Evolutionary conservation across 2,797 vertebrate genomes (phyloP), one percentile per base, ranked within the genome.

Genomic region (Typhlichthys subterraneus): DNA sequence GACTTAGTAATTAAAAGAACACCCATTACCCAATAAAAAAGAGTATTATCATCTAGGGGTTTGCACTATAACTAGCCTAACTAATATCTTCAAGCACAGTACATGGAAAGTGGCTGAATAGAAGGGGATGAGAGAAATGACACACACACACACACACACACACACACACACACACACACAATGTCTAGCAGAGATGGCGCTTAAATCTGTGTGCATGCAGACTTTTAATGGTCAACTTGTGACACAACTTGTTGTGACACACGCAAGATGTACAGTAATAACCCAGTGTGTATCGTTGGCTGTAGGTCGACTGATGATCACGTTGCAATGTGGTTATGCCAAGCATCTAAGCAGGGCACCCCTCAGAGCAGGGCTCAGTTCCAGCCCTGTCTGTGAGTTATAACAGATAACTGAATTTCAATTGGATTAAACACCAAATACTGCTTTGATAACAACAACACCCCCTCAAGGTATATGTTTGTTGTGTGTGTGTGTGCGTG

Each of bases 361-460:
- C 72, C 70, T 82, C 72, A 69, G 66, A 81, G 68, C 76, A 77
- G 75, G 84, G 71, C 82, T 84, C 4, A 3, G 73, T 66, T 85
- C 83, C 76, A 80, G 74, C 75, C 77, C 70, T 23, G 70, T 76
- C 83, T 78, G 73, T 78, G 79, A 84, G 67, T 82, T 83, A 60
- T 50, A 80, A 74, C 82, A 84, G 85, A 89, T 87, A 85, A 83
- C 67, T 74, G 81, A 72, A 81, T 89, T 86, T 87, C 85, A 81
- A 87, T 87, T 67, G 84, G 82, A 86, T 86, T 86, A 83, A 56
- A 81, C 70, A 65, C 80, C 73, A 80, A 83, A 89, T 73, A 72
- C 76, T 73, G 80, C 83, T 78, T 87, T 77, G 23, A 23, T 88
- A 84, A 88, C 87, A 82, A 69, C 62, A 81, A 84, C 73, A 72